A percentile compares a stretch with the other conserved stretches of the same genome.
Evolutionary conservation across 2,797 vertebrate genomes (phyloP).

Genomic region (Acestrorhynchus altus): DNA sequence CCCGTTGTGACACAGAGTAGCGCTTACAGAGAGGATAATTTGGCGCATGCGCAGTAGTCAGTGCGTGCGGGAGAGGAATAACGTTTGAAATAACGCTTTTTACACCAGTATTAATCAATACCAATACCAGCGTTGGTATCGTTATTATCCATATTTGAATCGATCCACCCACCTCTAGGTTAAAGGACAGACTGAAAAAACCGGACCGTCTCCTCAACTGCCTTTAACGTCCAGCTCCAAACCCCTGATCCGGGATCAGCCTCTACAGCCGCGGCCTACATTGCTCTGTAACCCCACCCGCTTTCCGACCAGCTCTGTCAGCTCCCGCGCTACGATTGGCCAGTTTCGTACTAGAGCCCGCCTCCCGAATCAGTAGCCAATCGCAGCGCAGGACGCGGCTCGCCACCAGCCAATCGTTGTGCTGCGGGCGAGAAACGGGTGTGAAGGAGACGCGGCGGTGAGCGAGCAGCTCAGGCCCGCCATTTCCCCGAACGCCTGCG

Average conservation of each 20-base stretch:
- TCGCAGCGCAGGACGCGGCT: neutral
- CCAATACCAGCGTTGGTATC: too few relatives aligned
- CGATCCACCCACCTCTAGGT: too few relatives aligned
- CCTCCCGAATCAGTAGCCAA: neutral
- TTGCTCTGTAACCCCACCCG: slow-evolving; percentile 11
- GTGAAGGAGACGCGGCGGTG: neutral
- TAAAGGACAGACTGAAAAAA: too few relatives aligned
- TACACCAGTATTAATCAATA: too few relatives aligned
- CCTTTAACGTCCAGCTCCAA: neutral
- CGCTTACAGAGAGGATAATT: too few relatives aligned
- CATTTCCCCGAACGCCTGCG: slow-evolving; percentile 87
- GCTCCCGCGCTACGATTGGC: neutral
- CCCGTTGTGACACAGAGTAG: too few relatives aligned
- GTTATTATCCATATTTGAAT: too few relatives aligned
- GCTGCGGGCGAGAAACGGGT: neutral
- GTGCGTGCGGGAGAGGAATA: too few relatives aligned
- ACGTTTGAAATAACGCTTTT: too few relatives aligned
- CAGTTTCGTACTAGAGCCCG: neutral
- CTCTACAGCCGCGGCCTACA: slow-evolving; percentile 52
- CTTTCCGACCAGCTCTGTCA: neutral
- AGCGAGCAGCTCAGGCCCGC: slow-evolving; percentile 78
- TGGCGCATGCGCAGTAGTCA: too few relatives aligned
- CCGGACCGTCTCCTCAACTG: too few relatives aligned
- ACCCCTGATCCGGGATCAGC: slow-evolving; percentile 63
- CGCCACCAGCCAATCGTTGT: neutral